Conservation (phyloP, 1,140 invertebrate species). For the Bombus consobrinus region DNA sequence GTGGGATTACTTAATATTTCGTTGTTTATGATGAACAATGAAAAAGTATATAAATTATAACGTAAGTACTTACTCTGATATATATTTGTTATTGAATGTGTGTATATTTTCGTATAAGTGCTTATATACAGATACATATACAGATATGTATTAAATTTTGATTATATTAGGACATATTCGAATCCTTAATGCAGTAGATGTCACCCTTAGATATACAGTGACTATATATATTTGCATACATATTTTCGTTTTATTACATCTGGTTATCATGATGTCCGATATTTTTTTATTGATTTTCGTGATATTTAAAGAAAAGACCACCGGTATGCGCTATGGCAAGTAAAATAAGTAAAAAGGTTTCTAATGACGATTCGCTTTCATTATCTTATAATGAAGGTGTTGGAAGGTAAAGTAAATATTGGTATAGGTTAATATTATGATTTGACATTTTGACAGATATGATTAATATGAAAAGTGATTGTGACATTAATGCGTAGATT, state of each 20-base stretch:
- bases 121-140: no score
- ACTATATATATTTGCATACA: neutral
- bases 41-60: neutral
- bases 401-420: conserved; percentile 28
- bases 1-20: neutral
- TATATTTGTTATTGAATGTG: neutral
- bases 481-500: neutral
- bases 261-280: neutral
- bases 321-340: neutral
- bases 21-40: neutral
- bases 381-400: conserved; percentile 38
- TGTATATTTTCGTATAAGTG: neutral
- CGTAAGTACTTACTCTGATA: neutral
- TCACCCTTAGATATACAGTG: neutral
- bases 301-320: neutral
- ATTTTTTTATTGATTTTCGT: neutral
- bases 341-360: neutral
- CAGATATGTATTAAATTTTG: neutral
- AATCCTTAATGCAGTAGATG: neutral
- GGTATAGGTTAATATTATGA: conserved; percentile 9
- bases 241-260: neutral
- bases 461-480: neutral
- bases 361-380: conserved; percentile 10
- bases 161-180: neutral
- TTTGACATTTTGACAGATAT: neutral